Percentiles rank a stretch among this genome's conserved stretches.
phyloP scores from a whole-genome alignment of 2,113 vertebrate species.

The Atractosteus spatula region DNA sequence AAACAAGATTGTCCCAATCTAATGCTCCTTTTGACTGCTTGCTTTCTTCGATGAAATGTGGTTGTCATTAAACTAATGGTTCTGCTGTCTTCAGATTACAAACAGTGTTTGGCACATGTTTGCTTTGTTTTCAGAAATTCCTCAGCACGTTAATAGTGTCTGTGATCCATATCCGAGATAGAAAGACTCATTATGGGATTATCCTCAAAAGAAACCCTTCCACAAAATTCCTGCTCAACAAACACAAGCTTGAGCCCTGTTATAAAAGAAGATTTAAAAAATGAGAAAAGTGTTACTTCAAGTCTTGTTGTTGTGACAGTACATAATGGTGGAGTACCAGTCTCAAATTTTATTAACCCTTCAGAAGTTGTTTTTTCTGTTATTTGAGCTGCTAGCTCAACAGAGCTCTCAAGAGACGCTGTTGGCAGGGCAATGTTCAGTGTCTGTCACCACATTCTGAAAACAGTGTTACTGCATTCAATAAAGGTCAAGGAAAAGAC shows the following conservation, averaged over 20 bases:
- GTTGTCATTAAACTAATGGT: constrained; percentile 33
- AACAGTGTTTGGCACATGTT: constrained; percentile 22
- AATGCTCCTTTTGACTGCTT: constrained; percentile 60
- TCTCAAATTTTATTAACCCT: too few relatives aligned
- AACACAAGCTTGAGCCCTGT: neutral
- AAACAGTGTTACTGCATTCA: too few relatives aligned
- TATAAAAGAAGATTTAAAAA: neutral
- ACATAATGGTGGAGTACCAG: too few relatives aligned
- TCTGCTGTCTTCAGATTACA: constrained; percentile 5
- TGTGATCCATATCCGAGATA: neutral
- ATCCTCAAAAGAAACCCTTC: neutral
- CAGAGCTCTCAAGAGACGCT: too few relatives aligned
- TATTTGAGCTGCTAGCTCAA: too few relatives aligned
- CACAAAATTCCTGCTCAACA: neutral
- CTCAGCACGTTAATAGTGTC: constrained; percentile 2
- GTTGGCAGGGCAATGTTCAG: too few relatives aligned
- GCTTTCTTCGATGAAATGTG: constrained; percentile 49
- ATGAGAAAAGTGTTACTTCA: too few relatives aligned
- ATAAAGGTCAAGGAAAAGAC: too few relatives aligned
- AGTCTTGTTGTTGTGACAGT: too few relatives aligned
- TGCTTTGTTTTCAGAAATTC: constrained; percentile 24
- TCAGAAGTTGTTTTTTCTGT: too few relatives aligned
- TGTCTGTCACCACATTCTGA: too few relatives aligned
- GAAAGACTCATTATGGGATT: neutral
- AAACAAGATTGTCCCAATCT: constrained; percentile 66